Base-by-base conservation (phyloP, 2,888 invertebrate genomes). In the Meloe dianella region DNA sequence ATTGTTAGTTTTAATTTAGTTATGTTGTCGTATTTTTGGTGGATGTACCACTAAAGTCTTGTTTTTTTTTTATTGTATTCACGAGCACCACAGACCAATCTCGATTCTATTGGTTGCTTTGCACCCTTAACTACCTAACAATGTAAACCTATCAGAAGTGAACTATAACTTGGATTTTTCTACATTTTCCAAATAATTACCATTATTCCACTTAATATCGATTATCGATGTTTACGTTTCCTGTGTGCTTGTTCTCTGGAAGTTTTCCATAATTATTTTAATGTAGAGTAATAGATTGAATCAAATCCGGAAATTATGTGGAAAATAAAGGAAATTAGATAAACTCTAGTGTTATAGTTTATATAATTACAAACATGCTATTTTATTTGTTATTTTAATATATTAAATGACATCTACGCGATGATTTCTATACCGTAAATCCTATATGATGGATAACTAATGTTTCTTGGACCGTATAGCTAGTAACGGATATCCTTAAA, bases 381-480 rank as follows among this genome's bases (percentile, higher is more conserved):
- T 54, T n/a, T 54, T 54, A 54, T 54, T 54, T 54, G 27, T 54
- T 54, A 24, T 27, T 24, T 9, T 22, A 12, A 58, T 58, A 32
- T 22, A 20, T 3, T 57, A 32, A 56, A 57, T 57, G 64, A 59
- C 61, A 72, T 72, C 71, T 71, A 54, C 70, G 67, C 68, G 76
- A 74, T 75, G 76, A 74, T 72, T 77, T 76, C 79, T 75, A 71
- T 27, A 82, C 78, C 83, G 82, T 83, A 78, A 80, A 81, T 84
- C 84, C 82, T 81, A 54, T 54, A 54, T 54, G 54, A 27, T 27
- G 82, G 74, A 81, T 80, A 75, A 76, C 79, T 75, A 73, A 77
- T 77, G 79, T 67, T 78, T 78, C 80, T 82, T 81, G 82, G 82
- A 83, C 79, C 84, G 83, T 81, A 79, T 82, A 81, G 78, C 82